These are phyloP conservation scores for Thamnophis elegans DNA, from an alignment of 2,797 vertebrate genomes.

Conservation along the genomic window DNA sequence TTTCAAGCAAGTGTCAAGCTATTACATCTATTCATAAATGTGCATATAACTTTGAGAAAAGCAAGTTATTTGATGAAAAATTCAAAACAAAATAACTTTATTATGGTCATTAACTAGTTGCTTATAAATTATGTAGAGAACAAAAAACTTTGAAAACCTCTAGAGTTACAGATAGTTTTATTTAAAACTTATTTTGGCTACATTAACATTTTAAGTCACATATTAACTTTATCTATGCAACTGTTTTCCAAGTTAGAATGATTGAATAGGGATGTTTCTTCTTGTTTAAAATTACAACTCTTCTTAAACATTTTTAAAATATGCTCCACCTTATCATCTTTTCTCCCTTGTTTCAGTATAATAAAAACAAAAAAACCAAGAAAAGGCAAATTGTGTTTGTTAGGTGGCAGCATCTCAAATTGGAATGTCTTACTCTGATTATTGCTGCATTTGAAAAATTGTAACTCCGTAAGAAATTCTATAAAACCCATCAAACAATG, in stretches of 20 bases:
- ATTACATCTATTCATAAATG: neutral
- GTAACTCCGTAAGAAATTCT: neutral
- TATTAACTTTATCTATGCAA: neutral
- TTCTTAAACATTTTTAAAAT: neutral
- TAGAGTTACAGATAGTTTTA: neutral
- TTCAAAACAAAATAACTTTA: neutral
- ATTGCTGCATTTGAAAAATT: neutral
- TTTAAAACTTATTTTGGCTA: neutral
- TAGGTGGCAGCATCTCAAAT: neutral
- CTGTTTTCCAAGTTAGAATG: neutral
- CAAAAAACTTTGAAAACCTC: neutral
- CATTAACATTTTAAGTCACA: neutral
- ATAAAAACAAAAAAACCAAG: neutral
- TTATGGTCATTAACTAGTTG: neutral
- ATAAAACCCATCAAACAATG: neutral
- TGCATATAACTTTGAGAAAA: neutral
- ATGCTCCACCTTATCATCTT: neutral
- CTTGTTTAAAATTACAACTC: neutral
- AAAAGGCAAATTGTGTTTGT: neutral
- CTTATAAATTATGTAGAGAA: neutral
- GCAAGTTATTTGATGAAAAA: neutral
- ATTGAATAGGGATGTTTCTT: neutral
- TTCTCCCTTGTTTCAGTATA: neutral
- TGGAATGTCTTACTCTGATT: neutral
- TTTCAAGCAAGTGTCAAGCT: neutral